phyloP scores from a whole-genome alignment of 1,140 invertebrate species.

The Elymnias hypermnestra region DNA sequence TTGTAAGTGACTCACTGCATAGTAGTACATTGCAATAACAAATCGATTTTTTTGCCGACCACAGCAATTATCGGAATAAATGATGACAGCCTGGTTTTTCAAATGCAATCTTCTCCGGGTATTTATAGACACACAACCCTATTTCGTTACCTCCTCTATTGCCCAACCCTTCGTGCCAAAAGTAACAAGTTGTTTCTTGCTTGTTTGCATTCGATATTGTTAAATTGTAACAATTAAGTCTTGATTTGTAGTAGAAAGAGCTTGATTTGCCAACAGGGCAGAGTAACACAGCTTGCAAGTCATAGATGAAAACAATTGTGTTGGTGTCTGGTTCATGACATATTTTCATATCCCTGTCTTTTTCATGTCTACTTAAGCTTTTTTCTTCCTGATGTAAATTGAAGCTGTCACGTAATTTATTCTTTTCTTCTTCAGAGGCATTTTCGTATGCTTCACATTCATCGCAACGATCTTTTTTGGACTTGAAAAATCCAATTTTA shows the following conservation, averaged over 20 bases:
- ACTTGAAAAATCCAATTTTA: background rate
- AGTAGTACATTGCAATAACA: no score
- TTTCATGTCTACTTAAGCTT: background rate
- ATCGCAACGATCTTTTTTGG: background rate
- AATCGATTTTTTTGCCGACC: no score
- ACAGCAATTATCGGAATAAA: no score
- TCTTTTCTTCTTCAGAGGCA: background rate
- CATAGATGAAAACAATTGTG: background rate
- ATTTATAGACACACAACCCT: no score
- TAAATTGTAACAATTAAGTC: background rate
- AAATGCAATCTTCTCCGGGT: no score
- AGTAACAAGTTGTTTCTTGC: no score
- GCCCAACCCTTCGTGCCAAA: no score
- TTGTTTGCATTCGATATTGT: no score
- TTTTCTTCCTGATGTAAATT: background rate
- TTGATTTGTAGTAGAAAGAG: background rate
- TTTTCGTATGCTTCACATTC: background rate
- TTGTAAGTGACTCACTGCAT: no score
- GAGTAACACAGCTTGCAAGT: background rate
- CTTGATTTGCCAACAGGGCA: background rate
- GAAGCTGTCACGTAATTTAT: background rate
- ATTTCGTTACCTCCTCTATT: no score
- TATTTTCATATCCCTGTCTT: background rate
- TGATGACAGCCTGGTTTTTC: no score
- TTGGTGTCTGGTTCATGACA: background rate